Evolutionary conservation across 2,113 vertebrate species (phyloP), one percentile per base, ranked within the genome.

Genomic region (Percina caprodes): DNA sequence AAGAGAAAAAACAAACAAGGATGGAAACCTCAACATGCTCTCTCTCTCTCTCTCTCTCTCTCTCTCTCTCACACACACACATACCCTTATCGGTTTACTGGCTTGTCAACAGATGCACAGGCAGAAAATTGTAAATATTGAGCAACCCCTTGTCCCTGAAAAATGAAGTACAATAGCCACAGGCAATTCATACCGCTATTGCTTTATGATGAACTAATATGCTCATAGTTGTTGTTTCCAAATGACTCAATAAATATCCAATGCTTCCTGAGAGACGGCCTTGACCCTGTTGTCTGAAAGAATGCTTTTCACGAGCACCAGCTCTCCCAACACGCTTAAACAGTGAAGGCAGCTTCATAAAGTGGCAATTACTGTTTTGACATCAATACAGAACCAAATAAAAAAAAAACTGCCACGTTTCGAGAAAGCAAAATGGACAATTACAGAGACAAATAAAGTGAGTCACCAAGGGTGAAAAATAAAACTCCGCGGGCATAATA

Each of bases 161-260:
- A 92, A 84, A 87, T 58, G 79, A 75, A 78, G 66, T 69, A 74
- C 82, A 87, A 88, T 79, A 80, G 85, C 83, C 30, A 6, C 10
- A 80, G 72, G 77, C 86, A 89, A 92, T 93, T 93, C 72, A 82
- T 80, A 62, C 70, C 23, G 45, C 77, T 84, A 86, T 87, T 85
- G 87, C 82, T 84, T 88, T 90, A 86, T 93, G 91, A 92, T 89
- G 63, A 93, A 91, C 91, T 90, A 92, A 95, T 94, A 90, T 78
- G 91, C 86, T 92, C 91, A 74, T 76, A 83, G 75, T 80, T 90
- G 90, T 89, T 83, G 73, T 76, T 85, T 88, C 79, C 77, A 90
- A 93, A 94, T 82, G 72, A 90, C 93, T 86, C 90, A 87, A 91
- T 94, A 93, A 93, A 94, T 86, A 92, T 90, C 91, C 92, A 88